Evolutionary conservation across 2,888 invertebrate genomes (phyloP), one percentile per base, ranked within the genome.

Genomic region (Pogonocherus hispidulus): DNA sequence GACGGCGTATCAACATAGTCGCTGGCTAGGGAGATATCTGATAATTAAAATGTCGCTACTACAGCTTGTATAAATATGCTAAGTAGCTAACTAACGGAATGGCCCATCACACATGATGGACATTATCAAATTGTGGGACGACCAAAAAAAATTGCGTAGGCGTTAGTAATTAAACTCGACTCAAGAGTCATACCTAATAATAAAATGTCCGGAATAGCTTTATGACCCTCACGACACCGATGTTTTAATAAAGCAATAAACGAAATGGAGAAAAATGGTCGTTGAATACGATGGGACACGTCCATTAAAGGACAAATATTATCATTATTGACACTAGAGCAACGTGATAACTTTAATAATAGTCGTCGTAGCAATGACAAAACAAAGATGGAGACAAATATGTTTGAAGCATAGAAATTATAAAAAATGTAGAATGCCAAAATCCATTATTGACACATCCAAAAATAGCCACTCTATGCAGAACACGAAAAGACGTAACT

Each of bases 141-240:
- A 18, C 44, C 2, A n/a, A n/a, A 44, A 44, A 27, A 52, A 52
- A 27, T 51, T 6, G 52, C 49, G 52, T 37, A 35, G 35, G 55
- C 4, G n/a, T 11, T n/a, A 19, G 8, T 55, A 55, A 37, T 35
- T 37, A 55, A 18, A 19, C 9, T 16, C 35, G 11, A 35, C 11
- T 18, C 16, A 4, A 18, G 4, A 5, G 59, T 59, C 47, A 59
- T 18, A 59, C 41, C 46, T 59, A 59, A 47, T 59, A 59, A 59
- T 59, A 59, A 46, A 3, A 23, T 11, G 14, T 3, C 44, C 2
- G 23, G 6, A n/a, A 16, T 2, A 16, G 46, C 46, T 57, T 46
- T 47, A 59, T 46, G 11, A 8, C 27, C 46, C 41, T 27, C 46
- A 59, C 14, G 46, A 59, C 32, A 46, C 46, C 46, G 47, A 14